phyloP scores from a whole-genome alignment of 2,888 invertebrate genomes.

The Endomychus coccineus region DNA sequence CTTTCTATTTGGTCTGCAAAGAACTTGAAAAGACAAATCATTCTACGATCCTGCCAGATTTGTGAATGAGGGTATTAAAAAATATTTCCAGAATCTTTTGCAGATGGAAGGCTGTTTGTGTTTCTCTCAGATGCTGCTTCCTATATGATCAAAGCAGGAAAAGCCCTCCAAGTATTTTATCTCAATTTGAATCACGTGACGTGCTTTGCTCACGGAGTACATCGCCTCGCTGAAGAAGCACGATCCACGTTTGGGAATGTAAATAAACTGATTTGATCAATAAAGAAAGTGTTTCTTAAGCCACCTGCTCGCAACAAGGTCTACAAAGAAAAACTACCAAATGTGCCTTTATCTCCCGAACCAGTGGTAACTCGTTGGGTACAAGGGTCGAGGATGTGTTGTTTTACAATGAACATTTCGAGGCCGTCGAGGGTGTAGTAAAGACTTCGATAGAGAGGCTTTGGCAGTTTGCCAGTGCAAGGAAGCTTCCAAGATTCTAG shows the following conservation, averaged over 20 bases:
- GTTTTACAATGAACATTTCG: slow-evolving; percentile 15
- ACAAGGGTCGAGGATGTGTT: slow-evolving; percentile 15
- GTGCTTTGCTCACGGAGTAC: slow-evolving; percentile 7
- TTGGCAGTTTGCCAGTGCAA: slow-evolving; percentile 10
- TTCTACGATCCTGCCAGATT: slow-evolving; percentile 6
- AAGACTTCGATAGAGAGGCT: slow-evolving; percentile 15
- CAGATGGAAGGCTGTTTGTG: slow-evolving; percentile 1
- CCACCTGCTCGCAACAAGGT: slow-evolving; percentile 6
- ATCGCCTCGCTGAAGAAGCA: slow-evolving; percentile 4
- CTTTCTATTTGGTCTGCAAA: slow-evolving; percentile 1
- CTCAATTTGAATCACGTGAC: slow-evolving; percentile 1
- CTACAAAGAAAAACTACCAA: slow-evolving; percentile 16
- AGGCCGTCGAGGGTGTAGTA: slow-evolving; percentile 10
- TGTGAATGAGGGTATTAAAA: slow-evolving; percentile 5
- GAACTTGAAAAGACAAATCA: slow-evolving; percentile 6
- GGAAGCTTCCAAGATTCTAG: slow-evolving; percentile 12
- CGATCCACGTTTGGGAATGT: too few relatives aligned
- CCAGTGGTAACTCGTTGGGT: slow-evolving; percentile 19
- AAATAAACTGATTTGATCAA: slow-evolving; percentile 6
- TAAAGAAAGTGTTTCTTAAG: slow-evolving; percentile 3
- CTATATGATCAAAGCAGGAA: too few relatives aligned
- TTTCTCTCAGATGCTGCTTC: slow-evolving; percentile 5
- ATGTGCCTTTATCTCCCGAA: slow-evolving; percentile 15
- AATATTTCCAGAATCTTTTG: slow-evolving; percentile 2
- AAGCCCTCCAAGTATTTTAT: too few relatives aligned